Evolutionary conservation across 2,888 invertebrate species (phyloP), one percentile per base, ranked within the genome.

Genomic region (Mechanitis messenoides): DNA sequence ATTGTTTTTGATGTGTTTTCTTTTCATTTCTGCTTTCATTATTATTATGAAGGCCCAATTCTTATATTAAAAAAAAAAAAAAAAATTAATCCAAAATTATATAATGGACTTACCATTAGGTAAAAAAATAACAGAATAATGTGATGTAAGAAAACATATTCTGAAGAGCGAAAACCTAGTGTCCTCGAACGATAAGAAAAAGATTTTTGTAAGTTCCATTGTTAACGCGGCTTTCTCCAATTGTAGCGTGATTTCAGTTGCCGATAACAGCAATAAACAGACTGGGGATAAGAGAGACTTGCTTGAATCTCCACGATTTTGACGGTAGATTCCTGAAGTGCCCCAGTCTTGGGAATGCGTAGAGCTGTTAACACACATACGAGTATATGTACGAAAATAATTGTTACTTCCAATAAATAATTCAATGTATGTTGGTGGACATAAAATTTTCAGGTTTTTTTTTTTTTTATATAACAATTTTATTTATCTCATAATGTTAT

Each of bases 261-360:
- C 57, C 58, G 64, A 64, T 67, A 71, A 67, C 70, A 70, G 72
- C 69, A 70, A 72, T 71, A 69, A 72, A 71, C 69, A 66, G 62
- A 69, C 63, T 65, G 63, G 28, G 60, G 64, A 58, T 63, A 61
- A 63, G 64, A 61, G 62, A 56, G 61, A 47, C 50, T 45, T 63
- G 62, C 64, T 64, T 60, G 66, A 67, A 65, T 66, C 65, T 61
- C 54, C 61, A 61, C 62, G 61, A 61, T 61, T 65, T 62, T 62
- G 59, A 58, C 59, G 64, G 59, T 62, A 62, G 57, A 67, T 63
- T 60, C 50, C 58, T 53, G 55, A 57, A 65, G 62, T 60, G 58
- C 59, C 45, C 45, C 45, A 38, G 3, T 31, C 47, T 56, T 20
- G 35, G 35, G 61, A 45, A 7, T 57, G 7, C 60, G 60, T 57